These are phyloP conservation scores for Hermaeophaga mercurialis DNA, from an alignment of 2,888 invertebrate species.

Conservation along the genomic window DNA sequence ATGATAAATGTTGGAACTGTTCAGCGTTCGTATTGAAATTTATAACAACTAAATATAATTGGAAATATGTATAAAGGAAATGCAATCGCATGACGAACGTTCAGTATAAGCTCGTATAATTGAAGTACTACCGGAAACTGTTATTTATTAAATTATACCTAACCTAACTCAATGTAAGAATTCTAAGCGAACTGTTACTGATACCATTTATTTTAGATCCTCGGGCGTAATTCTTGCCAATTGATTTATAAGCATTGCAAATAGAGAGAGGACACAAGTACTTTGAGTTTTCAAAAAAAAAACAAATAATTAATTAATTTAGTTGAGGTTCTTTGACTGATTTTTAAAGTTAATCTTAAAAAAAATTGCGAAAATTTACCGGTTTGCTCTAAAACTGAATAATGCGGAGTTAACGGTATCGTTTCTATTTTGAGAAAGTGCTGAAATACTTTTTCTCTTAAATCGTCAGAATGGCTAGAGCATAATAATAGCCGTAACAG, in stretches of 20 bases:
- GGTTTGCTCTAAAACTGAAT: neutral
- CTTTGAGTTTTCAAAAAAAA: no score
- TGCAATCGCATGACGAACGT: conserved; percentile 9
- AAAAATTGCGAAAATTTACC: no score
- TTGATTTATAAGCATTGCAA: conserved; percentile 14
- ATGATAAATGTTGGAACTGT: neutral
- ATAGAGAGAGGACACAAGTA: no score
- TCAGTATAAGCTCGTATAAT: conserved; percentile 3
- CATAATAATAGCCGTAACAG: conserved; percentile 33
- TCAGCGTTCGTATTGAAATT: neutral
- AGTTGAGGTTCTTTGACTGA: no score
- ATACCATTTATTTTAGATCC: conserved; percentile 21
- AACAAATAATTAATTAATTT: no score
- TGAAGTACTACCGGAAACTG: conserved; percentile 13
- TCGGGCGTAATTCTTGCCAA: conserved; percentile 11
- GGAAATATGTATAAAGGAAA: conserved; percentile 7
- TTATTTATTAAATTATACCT: conserved; percentile 16
- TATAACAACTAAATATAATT: neutral
- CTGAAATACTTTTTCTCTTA: conserved; percentile 34
- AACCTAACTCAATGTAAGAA: conserved; percentile 12
- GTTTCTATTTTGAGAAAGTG: conserved; percentile 27
- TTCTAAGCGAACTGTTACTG: conserved; percentile 15
- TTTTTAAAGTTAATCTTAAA: no score
- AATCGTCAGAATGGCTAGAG: conserved; percentile 35
- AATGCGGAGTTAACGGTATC: conserved; percentile 14